Evolutionary conservation across 2,888 invertebrate species (phyloP), one percentile per base, ranked within the genome.

Genomic region (Mongoloraphidia duomilia): DNA sequence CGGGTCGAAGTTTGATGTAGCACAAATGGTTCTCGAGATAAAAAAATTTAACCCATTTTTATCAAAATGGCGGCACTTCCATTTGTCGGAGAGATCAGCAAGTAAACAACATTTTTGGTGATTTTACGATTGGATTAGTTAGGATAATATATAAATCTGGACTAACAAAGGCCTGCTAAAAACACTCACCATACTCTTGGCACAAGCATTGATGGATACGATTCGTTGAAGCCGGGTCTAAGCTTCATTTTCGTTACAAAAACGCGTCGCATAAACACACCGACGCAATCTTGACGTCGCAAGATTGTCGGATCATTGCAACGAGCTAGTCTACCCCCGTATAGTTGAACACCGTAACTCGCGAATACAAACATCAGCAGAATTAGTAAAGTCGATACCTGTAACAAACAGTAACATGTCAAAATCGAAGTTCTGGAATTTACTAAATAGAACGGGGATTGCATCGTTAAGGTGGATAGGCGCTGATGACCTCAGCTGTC

Each of bases 351-450:
- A 0, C 98, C 98, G 62, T 96, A 98, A 63, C 93, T 95, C 44
- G 98, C 98, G 68, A 99, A 99, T 33, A 98, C 92, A 68, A 98
- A 99, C 91, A 99, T 96, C 56, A 98, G 74, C 35, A 98, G 79
- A 56, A 98, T 95, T 55, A 99, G 73, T 47, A 99, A 73, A 1
- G 96, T 95, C 0, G 97, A 97, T 73, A 92, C 89, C 87, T 88
- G 67, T 41, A 64, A 66, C 42, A 42, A 42, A 26, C 26, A 17
- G 9, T 17, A 42, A 45, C 26, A 26, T 26, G 26, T 26, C 26
- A 26, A 26, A 26, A 26, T 26, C 6, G 26, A 26, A 26, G 26
- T 26, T 26, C 26, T 26, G 17, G 2, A 2, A 2, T 17, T 17
- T 17, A 17, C 17, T 17, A 4, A 17, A 17, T 17, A 17, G 17